Evolutionary conservation across 2,888 invertebrate species (phyloP), one percentile per base, ranked within the genome.

Genomic region (Syrista parreyssii): DNA sequence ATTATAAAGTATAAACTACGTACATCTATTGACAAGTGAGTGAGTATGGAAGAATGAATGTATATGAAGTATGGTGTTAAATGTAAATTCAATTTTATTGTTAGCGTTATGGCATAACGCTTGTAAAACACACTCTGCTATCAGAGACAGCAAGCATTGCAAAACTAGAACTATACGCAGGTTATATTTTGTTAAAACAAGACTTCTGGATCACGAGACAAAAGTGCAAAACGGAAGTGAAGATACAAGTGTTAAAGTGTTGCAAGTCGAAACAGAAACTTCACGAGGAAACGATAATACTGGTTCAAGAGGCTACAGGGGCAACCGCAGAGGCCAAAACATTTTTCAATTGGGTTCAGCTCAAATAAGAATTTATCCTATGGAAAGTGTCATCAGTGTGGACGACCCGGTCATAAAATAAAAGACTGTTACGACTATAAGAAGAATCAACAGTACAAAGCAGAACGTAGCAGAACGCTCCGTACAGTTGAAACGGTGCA

Each of bases 301-400:
- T 69, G 12, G 3, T 69, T 69, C n/a, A 30, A 30, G 31, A 30
- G 12, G 31, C 69, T 69, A 30, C 0, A 69, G 69, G 12, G 12
- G 69, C 30, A 11, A 69, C 12, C 12, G 12, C 12, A 35, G 12
- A 23, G 69, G 23, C 11, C n/a, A 68, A n/a, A n/a, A 68, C 68
- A 68, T 68, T 68, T 34, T 34, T 34, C 34, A 34, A 34, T 9
- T 11, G 34, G 34, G 11, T 34, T 9, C 11, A 34, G 0, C 1
- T 11, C 34, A 0, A 36, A 77, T 3, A 68, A 33, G 36, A 77
- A 73, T 68, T 74, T 55, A 30, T 68, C 73, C 1, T 31, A 68
- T 71, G 74, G 71, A 68, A 75, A 79, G 36, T 77, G 79, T 36
- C 71, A 79, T 77, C 75, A 75, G 3, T 79, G 79, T 79, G 77